Evolutionary conservation across 2,888 invertebrate species (phyloP).

Genomic region (Erannis defoliaria): DNA sequence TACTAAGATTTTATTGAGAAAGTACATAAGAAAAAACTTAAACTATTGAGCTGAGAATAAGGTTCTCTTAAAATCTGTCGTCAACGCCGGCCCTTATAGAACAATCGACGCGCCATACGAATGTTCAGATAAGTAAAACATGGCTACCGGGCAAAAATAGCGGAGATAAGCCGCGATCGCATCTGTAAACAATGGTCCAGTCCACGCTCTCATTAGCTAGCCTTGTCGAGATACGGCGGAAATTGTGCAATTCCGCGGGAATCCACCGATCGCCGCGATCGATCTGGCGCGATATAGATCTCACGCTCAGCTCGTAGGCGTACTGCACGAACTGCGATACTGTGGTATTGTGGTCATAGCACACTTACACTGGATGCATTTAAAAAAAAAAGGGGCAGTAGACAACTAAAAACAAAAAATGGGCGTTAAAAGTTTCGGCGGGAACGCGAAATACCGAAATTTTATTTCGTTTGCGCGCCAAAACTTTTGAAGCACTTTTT

Average conservation of each 20-base stretch:
- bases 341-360: background rate
- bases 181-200: constrained; percentile 83
- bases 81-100: constrained; percentile 50
- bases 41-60: background rate
- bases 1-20: too few species aligned
- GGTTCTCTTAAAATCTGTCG: background rate
- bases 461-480: too few species aligned
- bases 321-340: background rate
- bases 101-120: constrained; percentile 75
- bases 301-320: constrained; percentile 44
- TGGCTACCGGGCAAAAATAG: constrained; percentile 81
- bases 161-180: constrained; percentile 76
- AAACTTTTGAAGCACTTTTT: too few species aligned
- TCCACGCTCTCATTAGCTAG: constrained; percentile 84
- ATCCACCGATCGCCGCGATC: constrained; percentile 71
- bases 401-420: too few species aligned
- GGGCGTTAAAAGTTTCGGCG: too few species aligned
- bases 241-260: constrained; percentile 77
- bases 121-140: constrained; percentile 80
- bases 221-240: constrained; percentile 71
- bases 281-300: constrained; percentile 65
- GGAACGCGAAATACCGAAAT: too few species aligned
- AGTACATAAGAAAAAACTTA: too few species aligned
- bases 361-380: too few species aligned
- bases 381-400: too few species aligned